Base-by-base conservation (phyloP, 2,888 invertebrate genomes). In the Hermaeophaga mercurialis region DNA sequence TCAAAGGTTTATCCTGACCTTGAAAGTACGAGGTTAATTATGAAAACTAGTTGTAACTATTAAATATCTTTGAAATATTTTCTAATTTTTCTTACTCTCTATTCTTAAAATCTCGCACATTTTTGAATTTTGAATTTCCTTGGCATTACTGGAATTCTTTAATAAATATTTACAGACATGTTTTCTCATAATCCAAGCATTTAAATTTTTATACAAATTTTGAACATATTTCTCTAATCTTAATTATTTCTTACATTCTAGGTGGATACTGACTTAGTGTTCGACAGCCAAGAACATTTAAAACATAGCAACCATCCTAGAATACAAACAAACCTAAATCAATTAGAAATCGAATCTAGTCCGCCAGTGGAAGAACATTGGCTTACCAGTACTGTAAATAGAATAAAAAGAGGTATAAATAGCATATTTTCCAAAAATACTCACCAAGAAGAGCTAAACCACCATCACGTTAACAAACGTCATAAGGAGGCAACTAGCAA, bases 191-290 rank as follows among this genome's bases (percentile, higher is more conserved):
- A n/a, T n/a, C n/a, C n/a, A n/a, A n/a, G n/a, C n/a, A n/a, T n/a
- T n/a, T n/a, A n/a, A n/a, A n/a, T n/a, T n/a, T n/a, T n/a, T n/a
- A n/a, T n/a, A n/a, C n/a, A n/a, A n/a, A n/a, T n/a, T n/a, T n/a
- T n/a, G n/a, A n/a, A n/a, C n/a, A n/a, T n/a, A n/a, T n/a, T n/a
- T n/a, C n/a, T n/a, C n/a, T n/a, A n/a, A n/a, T n/a, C n/a, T n/a
- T n/a, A n/a, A n/a, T n/a, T n/a, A n/a, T 22, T 22, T 52, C 31
- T 12, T 46, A 47, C 39, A 31, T 77, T 77, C 18, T 74, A 79
- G 79, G 67, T 70, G 59, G 76, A 79, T 61, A 69, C 74, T 26
- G 79, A 79, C 63, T 65, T 79, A 69, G 74, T 77, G 49, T 79
- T 79, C 63, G 79, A 79, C 62, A 73, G 62, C 61, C 64, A 68